phyloP scores from a whole-genome alignment of 2,113 vertebrate species.

The Petaurus breviceps region DNA sequence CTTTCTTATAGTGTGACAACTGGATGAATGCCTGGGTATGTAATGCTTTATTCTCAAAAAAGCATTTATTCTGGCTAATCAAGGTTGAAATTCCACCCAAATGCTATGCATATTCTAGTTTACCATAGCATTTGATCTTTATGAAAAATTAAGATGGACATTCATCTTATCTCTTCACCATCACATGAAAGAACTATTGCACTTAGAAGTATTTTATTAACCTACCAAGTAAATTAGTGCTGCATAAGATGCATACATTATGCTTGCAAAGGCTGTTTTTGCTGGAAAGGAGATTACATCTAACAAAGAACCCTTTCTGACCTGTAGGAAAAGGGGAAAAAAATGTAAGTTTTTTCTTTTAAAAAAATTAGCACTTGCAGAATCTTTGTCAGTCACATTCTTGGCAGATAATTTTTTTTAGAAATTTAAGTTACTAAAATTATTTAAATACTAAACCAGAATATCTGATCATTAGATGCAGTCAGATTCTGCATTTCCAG shows the following conservation, averaged over 20 bases:
- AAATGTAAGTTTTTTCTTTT: background rate
- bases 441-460: slow-evolving; percentile 42
- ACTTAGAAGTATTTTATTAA: slow-evolving; percentile 39
- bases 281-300: slow-evolving; percentile 70
- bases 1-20: background rate
- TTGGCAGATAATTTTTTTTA: slow-evolving; percentile 47
- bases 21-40: background rate
- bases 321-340: slow-evolving; percentile 56
- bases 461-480: slow-evolving; percentile 14
- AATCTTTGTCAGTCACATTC: slow-evolving; percentile 50
- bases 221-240: slow-evolving; percentile 67
- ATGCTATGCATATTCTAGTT: background rate
- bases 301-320: slow-evolving; percentile 51
- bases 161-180: slow-evolving; percentile 7
- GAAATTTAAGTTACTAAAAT: slow-evolving; percentile 52
- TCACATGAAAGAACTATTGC: slow-evolving; percentile 6
- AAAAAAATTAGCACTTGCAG: slow-evolving; percentile 48
- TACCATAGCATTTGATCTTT: background rate
- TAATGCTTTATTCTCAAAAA: background rate
- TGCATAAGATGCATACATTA: slow-evolving; percentile 67
- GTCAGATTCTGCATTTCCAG: slow-evolving; percentile 52
- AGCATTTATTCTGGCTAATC: background rate
- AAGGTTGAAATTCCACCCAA: background rate
- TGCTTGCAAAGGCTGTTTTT: slow-evolving; percentile 57
- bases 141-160: background rate